A percentile compares a stretch with the other conserved stretches of the same genome.
Conservation (phyloP, 2,797 vertebrate genomes). For the Limnodromus scolopaceus region DNA sequence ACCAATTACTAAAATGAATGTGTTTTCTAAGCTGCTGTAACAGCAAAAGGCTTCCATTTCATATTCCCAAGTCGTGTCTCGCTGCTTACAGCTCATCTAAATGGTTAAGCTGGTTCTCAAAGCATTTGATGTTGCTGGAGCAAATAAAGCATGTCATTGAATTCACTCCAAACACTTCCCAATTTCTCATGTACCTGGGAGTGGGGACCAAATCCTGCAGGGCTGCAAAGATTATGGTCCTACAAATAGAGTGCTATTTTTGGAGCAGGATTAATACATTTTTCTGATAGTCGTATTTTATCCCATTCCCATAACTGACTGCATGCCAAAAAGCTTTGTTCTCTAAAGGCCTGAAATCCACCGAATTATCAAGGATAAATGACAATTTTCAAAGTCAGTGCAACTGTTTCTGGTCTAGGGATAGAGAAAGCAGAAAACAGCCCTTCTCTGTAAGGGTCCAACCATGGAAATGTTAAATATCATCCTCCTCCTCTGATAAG, state of each 20-base stretch:
- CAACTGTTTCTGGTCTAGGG: neutral
- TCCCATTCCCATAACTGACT: neutral
- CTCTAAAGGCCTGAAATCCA: neutral
- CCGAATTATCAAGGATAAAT: neutral
- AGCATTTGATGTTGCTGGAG: neutral
- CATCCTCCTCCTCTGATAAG: neutral
- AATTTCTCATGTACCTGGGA: neutral
- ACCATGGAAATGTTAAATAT: neutral
- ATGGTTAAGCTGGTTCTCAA: neutral
- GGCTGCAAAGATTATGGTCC: neutral
- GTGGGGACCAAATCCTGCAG: neutral
- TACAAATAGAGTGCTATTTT: neutral
- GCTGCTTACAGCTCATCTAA: neutral
- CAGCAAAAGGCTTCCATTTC: neutral
- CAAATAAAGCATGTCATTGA: neutral
- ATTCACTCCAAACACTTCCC: neutral
- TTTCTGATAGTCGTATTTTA: neutral
- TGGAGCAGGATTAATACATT: neutral
- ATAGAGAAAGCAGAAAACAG: neutral
- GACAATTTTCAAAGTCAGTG: neutral
- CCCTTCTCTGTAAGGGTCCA: neutral
- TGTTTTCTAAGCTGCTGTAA: neutral
- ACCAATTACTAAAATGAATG: rapidly evolving
- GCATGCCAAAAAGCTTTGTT: neutral
- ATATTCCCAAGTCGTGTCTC: rapidly evolving